Percentiles rank a stretch among this genome's conserved stretches.
Evolutionary conservation across 2,888 invertebrate species (phyloP).

Genomic region (Harpalus rufipes): DNA sequence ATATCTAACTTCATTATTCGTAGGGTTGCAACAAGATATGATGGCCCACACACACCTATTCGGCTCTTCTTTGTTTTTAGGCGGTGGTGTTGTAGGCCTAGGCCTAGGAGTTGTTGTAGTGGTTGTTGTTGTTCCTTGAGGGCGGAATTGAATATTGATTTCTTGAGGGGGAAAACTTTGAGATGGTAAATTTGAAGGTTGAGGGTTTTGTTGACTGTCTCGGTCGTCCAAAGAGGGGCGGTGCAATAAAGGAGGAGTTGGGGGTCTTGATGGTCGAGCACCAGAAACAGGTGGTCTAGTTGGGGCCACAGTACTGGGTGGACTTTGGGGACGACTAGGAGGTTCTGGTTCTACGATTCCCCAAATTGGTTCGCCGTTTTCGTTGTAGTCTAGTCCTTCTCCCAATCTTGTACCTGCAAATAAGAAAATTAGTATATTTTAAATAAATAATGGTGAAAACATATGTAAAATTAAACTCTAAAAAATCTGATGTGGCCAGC

Average conservation of each 20-base stretch:
- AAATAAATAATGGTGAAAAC: too few relatives aligned
- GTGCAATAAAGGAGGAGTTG: constrained; percentile 58
- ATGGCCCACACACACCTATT: constrained; percentile 87
- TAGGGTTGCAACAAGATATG: constrained; percentile 84
- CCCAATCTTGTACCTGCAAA: not conserved
- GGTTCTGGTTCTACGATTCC: constrained; percentile 45
- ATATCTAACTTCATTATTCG: constrained; percentile 77
- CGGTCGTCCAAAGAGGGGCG: constrained; percentile 15
- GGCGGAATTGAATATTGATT: not conserved
- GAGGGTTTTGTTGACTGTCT: not conserved
- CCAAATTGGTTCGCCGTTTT: constrained; percentile 55
- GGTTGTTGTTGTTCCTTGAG: not conserved
- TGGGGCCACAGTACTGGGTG: not conserved
- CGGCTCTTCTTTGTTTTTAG: constrained; percentile 74
- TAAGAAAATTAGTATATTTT: not conserved
- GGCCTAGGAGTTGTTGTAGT: not conserved
- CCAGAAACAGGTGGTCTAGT: not conserved
- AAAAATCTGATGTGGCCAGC: too few relatives aligned
- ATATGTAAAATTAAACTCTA: too few relatives aligned
- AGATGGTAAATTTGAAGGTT: not conserved
- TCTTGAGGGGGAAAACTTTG: not conserved
- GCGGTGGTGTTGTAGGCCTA: not conserved
- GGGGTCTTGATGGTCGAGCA: not conserved
- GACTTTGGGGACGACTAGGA: not conserved
- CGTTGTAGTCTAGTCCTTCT: not conserved